Evolutionary conservation across 2,113 vertebrate species (phyloP).

Genomic region (Otus sunia): DNA sequence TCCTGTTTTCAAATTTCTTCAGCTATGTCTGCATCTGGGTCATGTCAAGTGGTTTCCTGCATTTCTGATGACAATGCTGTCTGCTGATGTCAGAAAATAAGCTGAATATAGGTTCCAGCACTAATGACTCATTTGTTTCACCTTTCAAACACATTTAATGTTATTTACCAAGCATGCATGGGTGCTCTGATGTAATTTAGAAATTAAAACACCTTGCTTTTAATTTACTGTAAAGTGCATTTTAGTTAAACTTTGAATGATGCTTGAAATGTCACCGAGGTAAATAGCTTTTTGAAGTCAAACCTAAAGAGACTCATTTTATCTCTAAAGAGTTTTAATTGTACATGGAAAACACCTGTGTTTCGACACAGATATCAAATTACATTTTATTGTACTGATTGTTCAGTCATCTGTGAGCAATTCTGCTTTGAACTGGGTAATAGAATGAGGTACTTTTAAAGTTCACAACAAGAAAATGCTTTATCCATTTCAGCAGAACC

Average conservation of each 20-base stretch:
- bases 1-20: background rate
- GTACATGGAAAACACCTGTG: background rate
- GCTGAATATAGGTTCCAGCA: background rate
- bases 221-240: background rate
- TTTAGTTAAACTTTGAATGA: background rate
- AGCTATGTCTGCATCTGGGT: background rate
- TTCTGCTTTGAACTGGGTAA: background rate
- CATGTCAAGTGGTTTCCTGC: background rate
- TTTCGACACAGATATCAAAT: slow-evolving; percentile 21
- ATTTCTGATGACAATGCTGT: background rate
- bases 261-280: background rate
- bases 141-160: background rate
- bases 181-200: background rate
- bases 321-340: background rate
- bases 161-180: background rate
- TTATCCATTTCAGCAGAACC: background rate
- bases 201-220: background rate
- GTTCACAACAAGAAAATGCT: background rate
- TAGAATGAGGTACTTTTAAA: background rate
- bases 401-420: background rate
- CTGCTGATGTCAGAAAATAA: background rate
- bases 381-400: slow-evolving; percentile 39
- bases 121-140: background rate
- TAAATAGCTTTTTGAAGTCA: background rate
- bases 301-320: background rate